These are phyloP conservation scores for Eristalinus aeneus DNA, from an alignment of 2,888 invertebrate genomes.

Conservation along the genomic window DNA sequence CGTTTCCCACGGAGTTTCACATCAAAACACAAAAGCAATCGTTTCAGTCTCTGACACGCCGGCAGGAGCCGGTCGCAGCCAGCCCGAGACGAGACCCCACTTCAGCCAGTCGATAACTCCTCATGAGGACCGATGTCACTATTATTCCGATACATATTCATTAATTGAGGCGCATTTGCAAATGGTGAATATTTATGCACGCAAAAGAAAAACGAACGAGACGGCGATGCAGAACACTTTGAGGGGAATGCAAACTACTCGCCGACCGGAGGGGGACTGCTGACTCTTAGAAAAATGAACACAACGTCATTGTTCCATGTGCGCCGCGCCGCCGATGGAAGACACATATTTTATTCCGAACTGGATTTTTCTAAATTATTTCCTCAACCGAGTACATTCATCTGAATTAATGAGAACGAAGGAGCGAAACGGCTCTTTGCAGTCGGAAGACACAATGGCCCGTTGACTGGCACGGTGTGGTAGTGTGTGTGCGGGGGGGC, in stretches of 20 bases:
- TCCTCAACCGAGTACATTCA: conserved; percentile 66
- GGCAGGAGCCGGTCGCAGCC: background rate
- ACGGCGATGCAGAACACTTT: conserved; percentile 12
- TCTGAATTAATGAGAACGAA: conserved; percentile 68
- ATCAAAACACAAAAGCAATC: conserved; percentile 55
- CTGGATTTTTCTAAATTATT: conserved; percentile 71
- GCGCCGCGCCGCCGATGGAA: conserved; percentile 42
- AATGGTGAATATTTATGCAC: conserved; percentile 70
- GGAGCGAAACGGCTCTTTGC: conserved; percentile 40
- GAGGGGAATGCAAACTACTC: conserved; percentile 32
- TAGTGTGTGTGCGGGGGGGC: background rate
- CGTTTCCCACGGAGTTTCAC: conserved; percentile 66
- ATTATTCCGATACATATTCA: conserved; percentile 71
- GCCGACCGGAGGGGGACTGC: too few relatives aligned
- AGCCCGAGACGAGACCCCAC: conserved; percentile 45
- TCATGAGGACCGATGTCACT: conserved; percentile 64
- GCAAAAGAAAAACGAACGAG: conserved; percentile 29
- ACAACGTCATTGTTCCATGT: conserved; percentile 61
- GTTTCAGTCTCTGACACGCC: conserved; percentile 20
- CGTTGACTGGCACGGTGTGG: background rate
- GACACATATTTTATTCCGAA: conserved; percentile 60
- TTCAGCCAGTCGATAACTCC: conserved; percentile 59
- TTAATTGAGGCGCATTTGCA: conserved; percentile 70
- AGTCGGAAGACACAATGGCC: conserved; percentile 16
- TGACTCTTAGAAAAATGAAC: conserved; percentile 39